Conservation (phyloP, 2,113 vertebrate genomes). For the Hypocryptadius cinnamomeus region DNA sequence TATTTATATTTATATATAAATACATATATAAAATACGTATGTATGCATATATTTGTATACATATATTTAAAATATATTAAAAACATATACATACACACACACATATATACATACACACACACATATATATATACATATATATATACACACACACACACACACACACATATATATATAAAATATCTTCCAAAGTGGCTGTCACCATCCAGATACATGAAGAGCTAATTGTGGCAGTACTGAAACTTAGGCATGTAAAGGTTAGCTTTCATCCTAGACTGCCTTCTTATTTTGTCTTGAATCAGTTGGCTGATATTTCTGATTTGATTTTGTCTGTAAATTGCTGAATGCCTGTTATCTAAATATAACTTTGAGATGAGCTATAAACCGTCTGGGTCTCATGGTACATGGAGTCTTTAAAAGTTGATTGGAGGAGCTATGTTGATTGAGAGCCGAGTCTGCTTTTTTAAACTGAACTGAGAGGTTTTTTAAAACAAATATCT, state of each 20-base stretch:
- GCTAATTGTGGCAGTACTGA: neutral
- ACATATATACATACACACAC: neutral
- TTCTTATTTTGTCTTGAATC: neutral
- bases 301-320: neutral
- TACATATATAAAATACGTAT: too few species aligned
- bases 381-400: neutral
- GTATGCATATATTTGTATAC: too few species aligned
- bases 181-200: neutral
- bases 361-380: neutral
- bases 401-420: neutral
- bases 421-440: rapidly evolving
- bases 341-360: neutral
- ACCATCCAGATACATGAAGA: neutral
- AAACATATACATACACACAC: too few species aligned
- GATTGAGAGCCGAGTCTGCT: neutral
- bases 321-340: neutral
- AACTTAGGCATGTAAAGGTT: neutral
- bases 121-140: neutral
- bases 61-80: too few species aligned
- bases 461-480: neutral
- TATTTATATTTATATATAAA: too few species aligned
- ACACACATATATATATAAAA: rapidly evolving
- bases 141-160: rapidly evolving
- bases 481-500: neutral
- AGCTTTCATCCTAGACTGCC: neutral